A percentile compares a stretch with the other conserved stretches of the same genome.
These are phyloP conservation scores for Aldrovandia affinis DNA, from an alignment of 2,797 vertebrate genomes.

Conservation along the genomic window DNA sequence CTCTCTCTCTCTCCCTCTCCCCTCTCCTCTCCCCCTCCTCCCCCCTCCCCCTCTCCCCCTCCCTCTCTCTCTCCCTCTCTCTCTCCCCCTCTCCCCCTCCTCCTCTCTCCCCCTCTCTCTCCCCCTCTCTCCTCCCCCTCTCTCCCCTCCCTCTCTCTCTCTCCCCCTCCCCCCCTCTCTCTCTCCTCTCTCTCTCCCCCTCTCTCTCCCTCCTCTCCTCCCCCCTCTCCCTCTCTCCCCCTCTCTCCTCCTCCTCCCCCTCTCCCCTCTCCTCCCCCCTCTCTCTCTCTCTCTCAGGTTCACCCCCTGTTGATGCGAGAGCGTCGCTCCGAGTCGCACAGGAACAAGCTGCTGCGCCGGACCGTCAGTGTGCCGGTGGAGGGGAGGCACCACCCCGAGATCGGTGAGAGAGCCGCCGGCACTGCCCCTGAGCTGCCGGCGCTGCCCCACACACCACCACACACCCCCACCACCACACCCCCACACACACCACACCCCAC, in stretches of 20 bases:
- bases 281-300: slow-evolving; percentile 58
- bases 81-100: slow-evolving; percentile 46
- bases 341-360: slow-evolving; percentile 76
- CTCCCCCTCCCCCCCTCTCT: not conserved
- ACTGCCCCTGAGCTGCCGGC: not conserved
- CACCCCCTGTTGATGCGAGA: slow-evolving; percentile 79
- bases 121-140: not conserved
- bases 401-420: slow-evolving; percentile 62
- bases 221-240: not conserved
- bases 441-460: not conserved
- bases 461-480: not conserved
- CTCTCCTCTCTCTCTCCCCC: slow-evolving; percentile 7
- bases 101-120: not conserved
- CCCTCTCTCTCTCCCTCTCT: not conserved
- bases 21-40: no score
- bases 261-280: not conserved
- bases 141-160: slow-evolving; percentile 3
- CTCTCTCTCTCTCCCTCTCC: slow-evolving; percentile 24
- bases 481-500: not conserved
- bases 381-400: slow-evolving; percentile 77
- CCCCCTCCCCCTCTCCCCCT: no score
- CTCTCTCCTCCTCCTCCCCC: not conserved
- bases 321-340: slow-evolving; percentile 72
- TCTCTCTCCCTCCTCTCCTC: not conserved
- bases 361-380: slow-evolving; percentile 81